A percentile compares a stretch with the other conserved stretches of the same genome.
phyloP scores from a whole-genome alignment of 2,888 invertebrate genomes.

The Apodemia hepburni region DNA sequence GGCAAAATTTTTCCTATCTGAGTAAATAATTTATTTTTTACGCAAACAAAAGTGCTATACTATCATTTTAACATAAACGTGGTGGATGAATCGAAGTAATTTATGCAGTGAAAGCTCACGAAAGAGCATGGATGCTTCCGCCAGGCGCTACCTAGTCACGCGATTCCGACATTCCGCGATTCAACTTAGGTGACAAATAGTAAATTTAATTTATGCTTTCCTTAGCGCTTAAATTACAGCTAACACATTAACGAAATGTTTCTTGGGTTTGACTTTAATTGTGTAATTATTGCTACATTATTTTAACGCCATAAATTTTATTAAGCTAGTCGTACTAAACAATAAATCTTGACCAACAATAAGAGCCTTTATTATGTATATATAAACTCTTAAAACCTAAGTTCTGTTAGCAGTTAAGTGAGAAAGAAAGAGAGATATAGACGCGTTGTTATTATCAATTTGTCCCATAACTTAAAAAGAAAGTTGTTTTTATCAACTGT shows the following conservation, averaged over 20 bases:
- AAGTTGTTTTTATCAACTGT: no score
- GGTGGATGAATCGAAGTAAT: constrained; percentile 58
- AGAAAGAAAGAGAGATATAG: no score
- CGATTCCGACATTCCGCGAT: constrained; percentile 68
- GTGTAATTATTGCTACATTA: constrained; percentile 11
- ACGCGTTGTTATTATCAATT: no score
- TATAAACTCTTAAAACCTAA: no score
- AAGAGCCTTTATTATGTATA: no score
- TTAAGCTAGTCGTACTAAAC: background rate
- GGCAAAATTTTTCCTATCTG: no score
- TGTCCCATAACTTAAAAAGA: no score
- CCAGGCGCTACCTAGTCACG: constrained; percentile 55
- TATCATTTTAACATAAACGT: constrained; percentile 47
- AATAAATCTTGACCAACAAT: background rate
- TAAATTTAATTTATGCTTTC: constrained; percentile 70
- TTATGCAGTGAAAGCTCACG: constrained; percentile 67
- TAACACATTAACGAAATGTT: constrained; percentile 38
- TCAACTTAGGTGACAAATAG: constrained; percentile 69
- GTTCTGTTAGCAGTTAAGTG: no score
- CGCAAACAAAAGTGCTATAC: background rate
- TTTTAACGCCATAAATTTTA: constrained; percentile 1
- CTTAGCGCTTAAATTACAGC: constrained; percentile 54
- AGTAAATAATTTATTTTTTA: no score
- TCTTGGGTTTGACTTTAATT: constrained; percentile 22
- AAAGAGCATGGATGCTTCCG: constrained; percentile 53